Base-by-base conservation (phyloP, 1,140 invertebrate species). In the Aphelinus atriplicis region DNA sequence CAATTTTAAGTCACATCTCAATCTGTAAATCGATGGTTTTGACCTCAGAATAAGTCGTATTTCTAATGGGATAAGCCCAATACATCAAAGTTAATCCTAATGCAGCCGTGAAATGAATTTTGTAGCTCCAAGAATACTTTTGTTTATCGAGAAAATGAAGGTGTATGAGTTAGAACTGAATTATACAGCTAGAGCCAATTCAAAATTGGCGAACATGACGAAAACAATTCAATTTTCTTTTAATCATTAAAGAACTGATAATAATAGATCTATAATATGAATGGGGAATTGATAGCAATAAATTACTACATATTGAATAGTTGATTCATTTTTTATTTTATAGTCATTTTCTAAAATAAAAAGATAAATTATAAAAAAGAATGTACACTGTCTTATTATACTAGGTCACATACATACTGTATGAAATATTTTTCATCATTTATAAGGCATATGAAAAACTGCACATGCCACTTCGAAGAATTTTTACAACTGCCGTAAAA, bases 271-370 rank as follows among this genome's bases (percentile, higher is more conserved):
- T 26, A 26, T 26, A 26, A 26, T 26, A 26, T 26, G 26, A 26
- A 26, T 26, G 26, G 26, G 26, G 26, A 26, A 26, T 26, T 26
- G 26, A 26, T 60, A n/a, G 26, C 42, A 60, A 43, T 58, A 67
- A 76, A 69, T 57, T 88, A 88, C 91, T 91, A 75, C 73, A 86
- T 87, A 58, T 75, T 58, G 79, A 68, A 78, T 61, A 67, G 2
- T 5, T 67, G 53, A 75, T 47, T 70, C 26, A 56, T 55, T 50
- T 6, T 53, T 53, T 9, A 53, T 6, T 53, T 72, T 73, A 43
- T 72, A 64, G 65, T 64, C 64, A 53, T 74, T 74, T 51, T 72
- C 48, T 72, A 64, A 63, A 63, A 71, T 71, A 63, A 72, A 63
- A 71, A 67, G 70, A 71, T 73, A 73, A 78, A 64, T 74, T 76